Base-by-base conservation (phyloP, 2,113 vertebrate genomes). In the Heterochromis multidens region DNA sequence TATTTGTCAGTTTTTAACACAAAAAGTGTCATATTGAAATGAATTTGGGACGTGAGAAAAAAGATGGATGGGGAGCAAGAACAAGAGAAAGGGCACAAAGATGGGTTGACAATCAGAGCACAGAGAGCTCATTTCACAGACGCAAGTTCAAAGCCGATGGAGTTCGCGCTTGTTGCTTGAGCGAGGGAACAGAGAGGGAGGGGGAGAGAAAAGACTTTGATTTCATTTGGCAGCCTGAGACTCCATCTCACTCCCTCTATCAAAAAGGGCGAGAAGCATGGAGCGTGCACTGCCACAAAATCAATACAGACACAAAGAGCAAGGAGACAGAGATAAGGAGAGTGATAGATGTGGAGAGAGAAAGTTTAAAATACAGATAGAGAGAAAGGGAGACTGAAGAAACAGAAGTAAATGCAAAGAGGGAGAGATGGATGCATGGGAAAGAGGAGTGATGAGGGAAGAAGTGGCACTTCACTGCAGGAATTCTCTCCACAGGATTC, bases 61-160 rank as follows among this genome's bases (percentile, higher is more conserved):
- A 77, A 62, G 49, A 74, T 13, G 3, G 10, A 62, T 35, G 83
- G 40, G 79, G 76, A 78, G 76, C 52, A n/a, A 81, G 80, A 89
- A 85, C 79, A 83, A 82, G 82, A 56, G 67, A 59, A 59, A 79
- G 83, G 62, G 83, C 84, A n/a, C 81, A 70, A 87, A 90, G 81
- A 89, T 79, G 40, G 86, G 89, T 81, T 91, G 91, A 92, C 89
- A 93, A 94, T 93, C 91, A 93, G 90, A 90, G 91, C 94, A 93
- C 91, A 93, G 84, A 93, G 77, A 94, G 92, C 90, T 94, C 88
- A 93, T 94, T 91, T 90, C 93, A 93, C 92, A 93, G 91, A 95
- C 84, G 59, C 83, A 67, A 94, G 93, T 94, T 95, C 94, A 95
- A 95, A 96, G 94, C 87, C 74, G 76, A 90, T 91, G 86, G 87